Base-by-base conservation (phyloP, 2,797 vertebrate species). In the Nyctalus aviator region DNA sequence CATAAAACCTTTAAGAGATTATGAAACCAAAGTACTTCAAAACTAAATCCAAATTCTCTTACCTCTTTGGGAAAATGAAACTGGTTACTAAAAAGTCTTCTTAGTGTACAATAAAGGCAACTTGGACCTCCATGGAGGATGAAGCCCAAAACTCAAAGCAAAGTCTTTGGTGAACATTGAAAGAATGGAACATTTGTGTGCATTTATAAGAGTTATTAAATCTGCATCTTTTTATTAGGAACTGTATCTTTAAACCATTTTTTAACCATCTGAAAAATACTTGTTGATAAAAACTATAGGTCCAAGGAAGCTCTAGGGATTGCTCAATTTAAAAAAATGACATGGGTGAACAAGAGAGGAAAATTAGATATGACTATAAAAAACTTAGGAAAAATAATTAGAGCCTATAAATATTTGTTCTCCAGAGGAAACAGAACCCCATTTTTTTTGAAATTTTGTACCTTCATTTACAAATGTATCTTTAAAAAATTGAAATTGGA, bases 401-500 rank as follows among this genome's bases (percentile, higher is more conserved):
- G 12, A 1, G 8, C 6, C 1, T 81, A 85, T 78, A 62, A 46
- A 41, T 11, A 14, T 57, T 76, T 90, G 4, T 4, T 84, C 21
- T 91, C 5, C 20, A 59, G 4, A 64, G 18, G 3, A 79, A 25
- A 4, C 2, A 64, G 44, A 32, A 0, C 5, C 11, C 5, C 8
- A 30, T 64, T 41, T 12, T 44, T 78, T 46, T 2, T 11, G 37
- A 41, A 23, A 8, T 79, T 82, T 55, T 88, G 2, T 59, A 48
- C 5, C 8, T 66, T 83, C 3, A 62, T n/a, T 48, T 88, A 77
- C 0, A 68, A 57, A 64, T n/a, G 6, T 21, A 30, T 37, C 3
- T 66, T 35, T 78, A 85, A 20, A 88, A 88, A 78, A 62, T 50
- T 1, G n/a, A 89, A 53, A 92, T 88, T 53, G 55, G 48, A 86